These are phyloP conservation scores for Mesodorylaimus sp. DNA, from an alignment of 2,888 invertebrate genomes.

Conservation along the genomic window DNA sequence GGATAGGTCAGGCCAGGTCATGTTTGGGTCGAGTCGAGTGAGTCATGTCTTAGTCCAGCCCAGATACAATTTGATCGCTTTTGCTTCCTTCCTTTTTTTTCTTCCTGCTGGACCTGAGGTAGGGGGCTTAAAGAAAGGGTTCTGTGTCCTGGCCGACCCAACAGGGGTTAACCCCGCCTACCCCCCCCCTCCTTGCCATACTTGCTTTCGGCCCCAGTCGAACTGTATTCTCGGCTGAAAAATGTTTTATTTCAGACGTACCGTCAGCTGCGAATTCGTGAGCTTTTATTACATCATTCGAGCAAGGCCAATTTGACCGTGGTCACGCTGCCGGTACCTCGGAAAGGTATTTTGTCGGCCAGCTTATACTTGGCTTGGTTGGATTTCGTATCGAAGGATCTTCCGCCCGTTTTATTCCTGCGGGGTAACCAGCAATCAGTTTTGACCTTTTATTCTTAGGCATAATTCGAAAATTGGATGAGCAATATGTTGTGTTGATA, in stretches of 20 bases:
- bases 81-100: too few species aligned
- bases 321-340: slow-evolving; percentile 80
- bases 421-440: slow-evolving; percentile 41
- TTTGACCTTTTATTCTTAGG: slow-evolving; percentile 38
- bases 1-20: too few species aligned
- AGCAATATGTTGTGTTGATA: background rate
- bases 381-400: slow-evolving; percentile 64
- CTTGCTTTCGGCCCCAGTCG: too few species aligned
- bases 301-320: slow-evolving; percentile 66
- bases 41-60: too few species aligned
- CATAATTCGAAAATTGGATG: background rate
- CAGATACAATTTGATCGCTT: too few species aligned
- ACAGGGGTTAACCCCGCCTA: too few species aligned
- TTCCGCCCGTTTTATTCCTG: slow-evolving; percentile 61
- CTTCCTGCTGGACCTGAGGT: too few species aligned
- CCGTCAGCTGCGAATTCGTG: slow-evolving; percentile 68
- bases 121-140: too few species aligned
- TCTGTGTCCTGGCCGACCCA: too few species aligned
- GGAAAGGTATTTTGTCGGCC: slow-evolving; percentile 71
- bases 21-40: too few species aligned
- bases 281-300: slow-evolving; percentile 62
- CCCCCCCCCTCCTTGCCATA: too few species aligned
- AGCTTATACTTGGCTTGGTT: slow-evolving; percentile 90
- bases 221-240: too few species aligned
- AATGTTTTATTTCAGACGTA: slow-evolving; percentile 44